A percentile compares a stretch with the other conserved stretches of the same genome.
Conservation (phyloP, 2,797 vertebrate species). For the Numenius phaeopus region DNA sequence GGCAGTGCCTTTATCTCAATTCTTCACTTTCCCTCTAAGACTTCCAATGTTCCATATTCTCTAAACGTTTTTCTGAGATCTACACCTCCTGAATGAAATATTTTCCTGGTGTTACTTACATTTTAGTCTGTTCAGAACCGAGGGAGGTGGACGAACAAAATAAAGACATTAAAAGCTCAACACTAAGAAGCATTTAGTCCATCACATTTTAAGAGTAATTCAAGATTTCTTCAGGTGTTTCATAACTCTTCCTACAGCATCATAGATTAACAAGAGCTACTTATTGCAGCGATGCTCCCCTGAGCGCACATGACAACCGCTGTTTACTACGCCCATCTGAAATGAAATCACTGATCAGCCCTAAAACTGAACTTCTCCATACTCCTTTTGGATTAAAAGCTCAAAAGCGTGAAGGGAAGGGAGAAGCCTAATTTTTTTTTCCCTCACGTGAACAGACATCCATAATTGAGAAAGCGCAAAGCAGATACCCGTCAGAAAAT, state of each 20-base stretch:
- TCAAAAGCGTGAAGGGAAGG: neutral
- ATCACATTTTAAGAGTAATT: neutral
- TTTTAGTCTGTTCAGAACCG: neutral
- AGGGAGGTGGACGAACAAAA: rapidly evolving
- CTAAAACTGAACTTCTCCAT: neutral
- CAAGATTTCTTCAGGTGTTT: neutral
- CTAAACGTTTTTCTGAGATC: neutral
- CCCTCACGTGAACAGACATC: neutral
- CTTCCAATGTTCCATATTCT: neutral
- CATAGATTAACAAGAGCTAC: neutral
- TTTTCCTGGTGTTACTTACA: neutral
- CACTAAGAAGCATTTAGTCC: neutral
- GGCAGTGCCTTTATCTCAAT: neutral
- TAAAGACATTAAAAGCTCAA: neutral
- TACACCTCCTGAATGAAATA: neutral
- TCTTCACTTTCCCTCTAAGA: neutral
- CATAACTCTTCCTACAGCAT: neutral
- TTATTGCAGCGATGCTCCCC: neutral
- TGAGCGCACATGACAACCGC: neutral
- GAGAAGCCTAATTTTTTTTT: neutral
- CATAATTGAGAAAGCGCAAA: neutral
- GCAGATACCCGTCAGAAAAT: neutral
- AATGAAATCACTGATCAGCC: neutral
- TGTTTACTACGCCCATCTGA: rapidly evolving
- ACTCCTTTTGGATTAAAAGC: neutral